Conservation (phyloP, 2,888 invertebrate genomes). For the Ochropacha duplaris region DNA sequence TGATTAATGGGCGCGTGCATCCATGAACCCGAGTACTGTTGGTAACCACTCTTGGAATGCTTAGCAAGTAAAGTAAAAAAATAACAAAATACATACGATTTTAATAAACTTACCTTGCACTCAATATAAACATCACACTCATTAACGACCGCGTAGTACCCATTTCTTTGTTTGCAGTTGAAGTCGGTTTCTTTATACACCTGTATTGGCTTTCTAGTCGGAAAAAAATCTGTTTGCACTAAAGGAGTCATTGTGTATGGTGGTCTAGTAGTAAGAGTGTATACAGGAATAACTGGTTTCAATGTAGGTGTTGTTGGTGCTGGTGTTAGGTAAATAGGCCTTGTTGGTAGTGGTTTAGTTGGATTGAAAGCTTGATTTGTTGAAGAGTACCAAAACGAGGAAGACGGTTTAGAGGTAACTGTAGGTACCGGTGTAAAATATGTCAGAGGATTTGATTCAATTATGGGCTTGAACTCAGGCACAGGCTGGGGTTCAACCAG, state of each 20-base stretch:
- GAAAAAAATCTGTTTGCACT: neutral
- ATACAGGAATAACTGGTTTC: neutral
- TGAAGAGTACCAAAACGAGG: neutral
- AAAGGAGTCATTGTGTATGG: neutral
- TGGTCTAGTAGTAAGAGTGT: neutral
- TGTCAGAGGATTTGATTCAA: conserved; percentile 16
- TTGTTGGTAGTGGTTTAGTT: neutral
- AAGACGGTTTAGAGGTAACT: neutral
- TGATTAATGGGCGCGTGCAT: too few species aligned
- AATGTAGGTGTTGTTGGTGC: neutral
- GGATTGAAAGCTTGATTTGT: neutral
- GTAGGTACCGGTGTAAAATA: neutral
- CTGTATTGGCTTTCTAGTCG: neutral
- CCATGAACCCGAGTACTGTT: too few species aligned
- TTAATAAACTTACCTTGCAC: conserved; percentile 73
- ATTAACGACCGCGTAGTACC: conserved; percentile 68
- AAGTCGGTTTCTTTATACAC: conserved; percentile 12
- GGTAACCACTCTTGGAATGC: too few species aligned
- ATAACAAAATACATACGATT: neutral
- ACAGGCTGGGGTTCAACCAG: conserved; percentile 57
- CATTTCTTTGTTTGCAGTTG: conserved; percentile 29
- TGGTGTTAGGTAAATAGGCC: neutral
- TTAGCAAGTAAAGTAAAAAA: too few species aligned
- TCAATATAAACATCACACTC: conserved; percentile 88
- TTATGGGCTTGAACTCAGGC: conserved; percentile 51